Evolutionary conservation across 2,113 vertebrate genomes (phyloP), one percentile per base, ranked within the genome.

Genomic region (Chauna torquata): DNA sequence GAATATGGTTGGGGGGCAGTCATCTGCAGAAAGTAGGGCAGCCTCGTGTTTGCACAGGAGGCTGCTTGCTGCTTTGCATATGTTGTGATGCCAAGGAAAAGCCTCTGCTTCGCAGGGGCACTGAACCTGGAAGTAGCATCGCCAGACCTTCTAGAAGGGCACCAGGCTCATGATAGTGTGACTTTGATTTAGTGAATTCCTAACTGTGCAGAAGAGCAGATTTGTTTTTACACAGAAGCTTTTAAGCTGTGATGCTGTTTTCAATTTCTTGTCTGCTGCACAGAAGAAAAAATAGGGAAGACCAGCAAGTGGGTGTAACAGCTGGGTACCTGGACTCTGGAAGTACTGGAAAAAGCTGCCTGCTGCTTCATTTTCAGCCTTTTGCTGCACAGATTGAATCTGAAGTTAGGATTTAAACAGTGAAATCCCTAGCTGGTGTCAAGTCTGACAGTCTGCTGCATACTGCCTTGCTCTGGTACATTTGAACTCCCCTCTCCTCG

Each of bases 291-390:
- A 72, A 25, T 2, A 95, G 85, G 81, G 88, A 94, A 96, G 85
- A 92, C 85, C 79, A 83, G 88, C 75, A 79, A 93, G 95, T 94
- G 96, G 94, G 96, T 54, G 75, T 88, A 96, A 96, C 96, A 97
- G 96, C 96, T 97, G 96, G 91, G 93, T 97, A 97, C 94, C 96
- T 97, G 96, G 91, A 52, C 91, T 96, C 90, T 64, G 81, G 69
- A 96, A 97, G 87, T 70, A 82, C 68, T 92, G 70, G 70, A 74
- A 82, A 89, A 91, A 91, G 32, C 81, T 94, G 87, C 87, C 90
- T 95, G 95, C 89, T 97, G 89, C 81, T 96, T 94, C 91, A 25
- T 94, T 96, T 94, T 93, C 90, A 11, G 71, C 85, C 86, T 95
- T 86, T 96, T 93, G 90, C 86, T 66, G 52, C 90, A 94, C 95